Evolutionary conservation across 30 jellyfish, hydroid and myxozoan species (phyloP), one percentile per base, ranked within the genome.

Genomic region (Pelagia noctiluca): DNA sequence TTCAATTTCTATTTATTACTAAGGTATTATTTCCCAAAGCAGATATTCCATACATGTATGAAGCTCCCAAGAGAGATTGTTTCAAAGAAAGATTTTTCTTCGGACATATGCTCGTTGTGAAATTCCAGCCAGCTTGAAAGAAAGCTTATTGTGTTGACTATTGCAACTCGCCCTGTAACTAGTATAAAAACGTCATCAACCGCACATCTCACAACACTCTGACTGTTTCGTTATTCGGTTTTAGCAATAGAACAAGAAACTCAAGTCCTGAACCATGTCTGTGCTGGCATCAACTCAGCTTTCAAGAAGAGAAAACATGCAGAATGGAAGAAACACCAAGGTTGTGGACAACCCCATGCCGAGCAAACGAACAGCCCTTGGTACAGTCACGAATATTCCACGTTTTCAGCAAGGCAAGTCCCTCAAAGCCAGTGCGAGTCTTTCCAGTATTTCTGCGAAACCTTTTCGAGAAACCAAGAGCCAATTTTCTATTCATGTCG

Each of bases 331-430:
- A 52, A 30, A 25, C 2, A 30, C 68, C 26, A 52, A 85, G 12
- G 64, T 36, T 32, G 34, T 21, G 16, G 38, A 85, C 63, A 69
- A 47, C 35, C 95, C 91, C 16, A 85, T 53, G 34, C 95, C 95
- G 0, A 74, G 76, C 33, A 85, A 85, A 71, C 31, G 95, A 61
- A 83, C 76, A 25, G 95, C 95, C 11, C 67, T 85, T 23, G 91
- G 95, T 16, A 65, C 82, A 2, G 75, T 85, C 7, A 74, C 90
- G 18, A 54, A 23, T 49, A 72, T 36, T 19, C 22, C 74, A 53
- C 70, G 96, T 31, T 61, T 88, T 5, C 97, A 88, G 28, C 16
- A 52, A 19, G 68, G 68, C 26, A 52, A 8, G 2, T 52, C 68
- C 7, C 28, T 19, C 21, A 5, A 25, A 52, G 68, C 68, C 2